Percentiles rank a stretch among this genome's conserved stretches.
Conservation (phyloP, 1,140 invertebrate species). For the Lordiphosa stackelbergi region DNA sequence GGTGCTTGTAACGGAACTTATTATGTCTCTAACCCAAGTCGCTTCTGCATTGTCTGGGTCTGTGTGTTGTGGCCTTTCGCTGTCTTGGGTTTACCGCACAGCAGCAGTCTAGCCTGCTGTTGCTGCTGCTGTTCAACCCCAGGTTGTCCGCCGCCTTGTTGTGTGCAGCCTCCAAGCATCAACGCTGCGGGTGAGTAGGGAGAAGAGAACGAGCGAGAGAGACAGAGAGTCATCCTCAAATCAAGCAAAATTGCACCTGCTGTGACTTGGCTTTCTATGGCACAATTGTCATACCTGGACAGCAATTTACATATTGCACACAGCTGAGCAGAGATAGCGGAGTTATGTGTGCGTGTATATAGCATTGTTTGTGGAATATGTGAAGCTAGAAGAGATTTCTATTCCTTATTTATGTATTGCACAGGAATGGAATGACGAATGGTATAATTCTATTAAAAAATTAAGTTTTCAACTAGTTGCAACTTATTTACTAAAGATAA, state of each 20-base stretch:
- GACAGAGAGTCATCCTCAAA: constrained; percentile 1
- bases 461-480: no score
- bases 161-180: constrained; percentile 5
- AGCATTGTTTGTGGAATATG: no score
- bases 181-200: constrained; percentile 2
- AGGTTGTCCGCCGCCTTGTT: constrained; percentile 1
- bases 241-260: constrained; percentile 11
- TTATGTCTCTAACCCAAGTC: constrained; percentile 25
- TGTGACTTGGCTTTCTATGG: constrained; percentile 25
- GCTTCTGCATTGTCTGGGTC: not conserved
- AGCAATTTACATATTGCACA: constrained; percentile 48
- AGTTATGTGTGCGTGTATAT: no score
- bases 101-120: not conserved
- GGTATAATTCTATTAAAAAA: no score
- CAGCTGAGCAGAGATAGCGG: not conserved
- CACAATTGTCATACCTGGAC: constrained; percentile 53
- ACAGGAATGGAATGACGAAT: no score
- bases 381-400: no score
- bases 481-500: no score
- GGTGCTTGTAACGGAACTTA: constrained; percentile 60
- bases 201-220: not conserved
- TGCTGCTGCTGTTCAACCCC: not conserved
- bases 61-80: constrained; percentile 7
- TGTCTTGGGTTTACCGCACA: constrained; percentile 7
- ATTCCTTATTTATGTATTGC: no score